A percentile compares a stretch with the other conserved stretches of the same genome.
Evolutionary conservation across 2,797 vertebrate genomes (phyloP).

Genomic region (Coregonus suidteri): DNA sequence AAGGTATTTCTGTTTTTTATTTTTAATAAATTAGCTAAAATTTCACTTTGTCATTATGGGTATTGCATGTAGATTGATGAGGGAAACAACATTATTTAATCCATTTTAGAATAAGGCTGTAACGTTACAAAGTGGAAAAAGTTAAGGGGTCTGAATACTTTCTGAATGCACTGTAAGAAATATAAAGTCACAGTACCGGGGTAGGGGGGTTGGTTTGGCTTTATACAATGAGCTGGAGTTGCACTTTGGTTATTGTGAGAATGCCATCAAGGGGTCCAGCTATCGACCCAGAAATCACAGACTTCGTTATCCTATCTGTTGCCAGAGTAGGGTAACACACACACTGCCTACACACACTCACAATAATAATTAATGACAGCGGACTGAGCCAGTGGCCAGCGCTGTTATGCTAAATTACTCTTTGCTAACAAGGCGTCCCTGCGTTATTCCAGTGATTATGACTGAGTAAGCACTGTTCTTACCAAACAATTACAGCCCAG

Average conservation of each 20-base stretch:
- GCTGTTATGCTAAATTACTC: conserved; percentile 18
- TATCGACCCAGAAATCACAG: conserved; percentile 11
- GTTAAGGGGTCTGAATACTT: too few species aligned
- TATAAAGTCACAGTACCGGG: too few species aligned
- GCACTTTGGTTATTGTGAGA: conserved; percentile 17
- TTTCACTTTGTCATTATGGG: too few species aligned
- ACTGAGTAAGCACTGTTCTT: conserved; percentile 17
- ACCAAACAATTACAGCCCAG: conserved; percentile 8
- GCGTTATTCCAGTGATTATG: conserved; percentile 21
- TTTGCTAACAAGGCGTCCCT: conserved; percentile 15
- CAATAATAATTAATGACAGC: conserved; percentile 3
- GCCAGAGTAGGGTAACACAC: conserved; percentile 1
- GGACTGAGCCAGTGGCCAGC: background rate
- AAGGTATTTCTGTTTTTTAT: too few species aligned
- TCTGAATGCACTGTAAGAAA: too few species aligned
- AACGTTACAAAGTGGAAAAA: too few species aligned
- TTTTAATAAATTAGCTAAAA: too few species aligned
- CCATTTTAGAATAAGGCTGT: too few species aligned
- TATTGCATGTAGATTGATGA: too few species aligned
- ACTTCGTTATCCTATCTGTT: background rate
- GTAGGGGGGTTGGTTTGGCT: background rate
- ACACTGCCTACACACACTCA: background rate
- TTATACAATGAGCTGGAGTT: background rate
- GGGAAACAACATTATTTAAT: too few species aligned
- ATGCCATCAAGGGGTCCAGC: conserved; percentile 18